These are phyloP conservation scores for Antheraea mylitta DNA, from an alignment of 1,140 invertebrate species.

Conservation along the genomic window DNA sequence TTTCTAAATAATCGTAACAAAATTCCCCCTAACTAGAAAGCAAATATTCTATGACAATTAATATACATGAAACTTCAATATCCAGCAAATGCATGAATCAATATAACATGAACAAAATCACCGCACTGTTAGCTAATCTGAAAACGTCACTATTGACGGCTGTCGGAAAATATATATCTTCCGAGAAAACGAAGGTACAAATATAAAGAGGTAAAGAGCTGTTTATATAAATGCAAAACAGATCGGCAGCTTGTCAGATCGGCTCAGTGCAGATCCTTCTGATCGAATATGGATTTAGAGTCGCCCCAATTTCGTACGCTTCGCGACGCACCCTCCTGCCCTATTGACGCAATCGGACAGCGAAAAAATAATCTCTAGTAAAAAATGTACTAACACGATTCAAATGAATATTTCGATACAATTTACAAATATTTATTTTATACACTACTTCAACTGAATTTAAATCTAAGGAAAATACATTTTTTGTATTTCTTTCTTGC, in stretches of 20 bases:
- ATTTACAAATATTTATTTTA: neutral
- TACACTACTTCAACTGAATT: too few species aligned
- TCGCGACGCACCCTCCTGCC: conserved; percentile 53
- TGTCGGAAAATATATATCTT: conserved; percentile 2
- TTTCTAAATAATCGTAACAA: neutral
- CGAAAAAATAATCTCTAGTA: conserved; percentile 64
- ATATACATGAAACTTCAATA: neutral
- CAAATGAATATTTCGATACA: neutral
- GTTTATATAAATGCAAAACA: conserved; percentile 79
- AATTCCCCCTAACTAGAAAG: neutral
- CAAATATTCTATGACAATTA: neutral
- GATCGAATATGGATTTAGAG: conserved; percentile 77
- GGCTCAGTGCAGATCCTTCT: conserved; percentile 67
- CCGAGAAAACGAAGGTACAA: conserved; percentile 23
- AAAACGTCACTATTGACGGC: neutral
- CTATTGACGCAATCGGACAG: conserved; percentile 62
- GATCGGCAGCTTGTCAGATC: conserved; percentile 75
- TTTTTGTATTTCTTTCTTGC: too few species aligned
- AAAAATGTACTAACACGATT: conserved; percentile 11
- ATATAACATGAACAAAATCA: neutral
- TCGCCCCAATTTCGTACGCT: conserved; percentile 59
- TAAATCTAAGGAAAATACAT: too few species aligned
- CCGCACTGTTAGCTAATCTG: neutral
- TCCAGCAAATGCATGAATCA: neutral
- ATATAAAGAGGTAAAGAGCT: conserved; percentile 67